These are phyloP conservation scores for Hirundo rustica DNA, from an alignment of 2,797 vertebrate genomes.

Conservation along the genomic window DNA sequence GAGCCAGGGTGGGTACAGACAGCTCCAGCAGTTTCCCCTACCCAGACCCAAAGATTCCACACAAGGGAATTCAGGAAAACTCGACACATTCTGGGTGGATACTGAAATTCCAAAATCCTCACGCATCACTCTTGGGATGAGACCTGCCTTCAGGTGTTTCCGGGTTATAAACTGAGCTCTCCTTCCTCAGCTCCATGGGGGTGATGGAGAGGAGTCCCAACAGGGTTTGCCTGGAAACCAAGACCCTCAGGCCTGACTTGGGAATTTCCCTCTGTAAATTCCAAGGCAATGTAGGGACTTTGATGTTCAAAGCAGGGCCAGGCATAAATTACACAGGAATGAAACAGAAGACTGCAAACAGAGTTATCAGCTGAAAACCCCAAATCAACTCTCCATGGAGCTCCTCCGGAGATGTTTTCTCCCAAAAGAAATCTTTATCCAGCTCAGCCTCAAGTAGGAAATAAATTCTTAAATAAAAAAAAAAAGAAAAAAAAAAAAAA, in stretches of 20 bases:
- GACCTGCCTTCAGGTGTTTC: not conserved
- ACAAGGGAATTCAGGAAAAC: not conserved
- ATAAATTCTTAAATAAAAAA: not conserved
- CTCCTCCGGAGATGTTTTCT: not conserved
- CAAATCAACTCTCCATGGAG: not conserved
- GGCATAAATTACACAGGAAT: not conserved
- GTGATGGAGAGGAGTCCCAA: not conserved
- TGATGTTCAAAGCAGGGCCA: not conserved
- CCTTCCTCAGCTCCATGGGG: not conserved
- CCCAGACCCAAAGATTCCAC: not conserved
- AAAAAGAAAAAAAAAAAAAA: rapidly evolving
- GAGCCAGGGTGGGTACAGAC: not conserved
- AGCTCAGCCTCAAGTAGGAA: not conserved
- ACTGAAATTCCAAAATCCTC: not conserved
- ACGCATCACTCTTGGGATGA: not conserved
- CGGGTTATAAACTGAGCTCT: not conserved
- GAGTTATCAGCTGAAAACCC: not conserved
- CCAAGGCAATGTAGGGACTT: not conserved
- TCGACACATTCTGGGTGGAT: rapidly evolving
- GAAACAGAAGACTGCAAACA: not conserved
- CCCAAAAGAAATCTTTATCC: not conserved
- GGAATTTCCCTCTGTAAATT: not conserved
- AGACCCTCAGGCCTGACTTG: not conserved
- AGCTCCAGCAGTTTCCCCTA: not conserved
- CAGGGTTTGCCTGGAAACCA: not conserved